Percentiles rank a stretch among this genome's conserved stretches.
Evolutionary conservation across 2,797 vertebrate species (phyloP).

Genomic region (Champsocephalus esox): DNA sequence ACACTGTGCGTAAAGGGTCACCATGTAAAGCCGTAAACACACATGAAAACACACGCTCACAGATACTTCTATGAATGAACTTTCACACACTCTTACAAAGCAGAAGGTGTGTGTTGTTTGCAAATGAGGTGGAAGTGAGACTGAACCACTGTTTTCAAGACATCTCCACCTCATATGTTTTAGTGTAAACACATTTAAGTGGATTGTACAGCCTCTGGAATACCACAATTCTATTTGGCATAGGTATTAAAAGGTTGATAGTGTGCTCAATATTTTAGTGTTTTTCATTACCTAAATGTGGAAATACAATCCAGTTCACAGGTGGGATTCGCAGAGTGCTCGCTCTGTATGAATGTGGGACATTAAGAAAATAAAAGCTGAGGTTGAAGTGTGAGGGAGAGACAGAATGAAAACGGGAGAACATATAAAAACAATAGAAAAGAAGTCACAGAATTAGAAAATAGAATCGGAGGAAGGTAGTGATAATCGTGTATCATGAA

Average conservation of each 20-base stretch:
- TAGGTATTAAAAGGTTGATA: not conserved
- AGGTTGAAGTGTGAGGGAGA: constrained; percentile 40
- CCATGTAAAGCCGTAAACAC: constrained; percentile 46
- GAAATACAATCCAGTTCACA: constrained; percentile 8
- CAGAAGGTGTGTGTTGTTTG: constrained; percentile 48
- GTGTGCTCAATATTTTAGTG: not conserved
- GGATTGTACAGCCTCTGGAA: not conserved
- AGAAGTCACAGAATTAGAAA: constrained; percentile 31
- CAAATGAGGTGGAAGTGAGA: constrained; percentile 43
- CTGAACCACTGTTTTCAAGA: constrained; percentile 9
- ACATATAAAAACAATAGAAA: constrained; percentile 34
- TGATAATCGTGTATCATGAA: not conserved
- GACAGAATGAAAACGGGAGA: constrained; percentile 22
- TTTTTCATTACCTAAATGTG: constrained; percentile 15
- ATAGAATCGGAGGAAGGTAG: constrained; percentile 1
- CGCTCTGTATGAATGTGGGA: constrained; percentile 33
- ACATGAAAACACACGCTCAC: constrained; percentile 40
- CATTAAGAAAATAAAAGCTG: constrained; percentile 57
- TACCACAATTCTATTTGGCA: too few relatives aligned
- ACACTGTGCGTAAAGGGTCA: constrained; percentile 16
- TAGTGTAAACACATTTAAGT: not conserved
- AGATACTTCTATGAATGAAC: constrained; percentile 26
- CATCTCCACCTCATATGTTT: constrained; percentile 12
- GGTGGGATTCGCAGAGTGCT: constrained; percentile 14
- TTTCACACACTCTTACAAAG: constrained; percentile 34